phyloP scores from a whole-genome alignment of 2,888 invertebrate genomes.

The Philereme transversata region DNA sequence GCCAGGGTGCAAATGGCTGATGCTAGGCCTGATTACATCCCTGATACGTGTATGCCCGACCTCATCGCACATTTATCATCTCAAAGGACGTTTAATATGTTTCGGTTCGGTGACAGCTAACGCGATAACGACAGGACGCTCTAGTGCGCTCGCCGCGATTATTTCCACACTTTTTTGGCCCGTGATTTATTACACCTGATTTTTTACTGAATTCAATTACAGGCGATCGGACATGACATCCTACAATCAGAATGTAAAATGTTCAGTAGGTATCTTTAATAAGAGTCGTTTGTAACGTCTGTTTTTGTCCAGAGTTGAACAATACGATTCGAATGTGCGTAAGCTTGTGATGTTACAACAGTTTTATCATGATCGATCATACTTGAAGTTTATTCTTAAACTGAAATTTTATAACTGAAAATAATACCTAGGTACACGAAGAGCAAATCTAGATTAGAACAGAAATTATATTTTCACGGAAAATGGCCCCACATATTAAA shows the following conservation, averaged over 20 bases:
- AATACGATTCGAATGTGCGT: too few relatives aligned
- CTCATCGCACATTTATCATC: conserved; percentile 76
- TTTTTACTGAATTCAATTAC: conserved; percentile 28
- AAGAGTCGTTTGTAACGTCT: not conserved
- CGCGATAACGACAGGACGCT: conserved; percentile 55
- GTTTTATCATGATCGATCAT: too few relatives aligned
- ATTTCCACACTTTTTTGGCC: conserved; percentile 49
- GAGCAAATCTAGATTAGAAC: not conserved
- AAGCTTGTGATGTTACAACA: too few relatives aligned
- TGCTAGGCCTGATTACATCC: conserved; percentile 21
- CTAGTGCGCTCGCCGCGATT: conserved; percentile 50
- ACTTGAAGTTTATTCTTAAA: too few relatives aligned
- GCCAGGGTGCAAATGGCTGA: conserved; percentile 1
- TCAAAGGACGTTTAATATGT: conserved; percentile 78
- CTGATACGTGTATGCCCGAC: conserved; percentile 53
- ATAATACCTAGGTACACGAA: too few relatives aligned
- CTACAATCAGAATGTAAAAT: not conserved
- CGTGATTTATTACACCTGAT: conserved; percentile 20
- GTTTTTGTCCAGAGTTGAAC: not conserved
- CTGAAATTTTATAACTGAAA: too few relatives aligned
- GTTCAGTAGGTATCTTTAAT: not conserved
- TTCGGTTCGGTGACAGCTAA: conserved; percentile 68
- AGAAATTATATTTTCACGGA: not conserved
- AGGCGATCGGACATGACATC: conserved; percentile 21
- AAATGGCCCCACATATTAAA: conserved; percentile 20